phyloP scores from a whole-genome alignment of 1,140 invertebrate genomes.

The Ephestia elutella region DNA sequence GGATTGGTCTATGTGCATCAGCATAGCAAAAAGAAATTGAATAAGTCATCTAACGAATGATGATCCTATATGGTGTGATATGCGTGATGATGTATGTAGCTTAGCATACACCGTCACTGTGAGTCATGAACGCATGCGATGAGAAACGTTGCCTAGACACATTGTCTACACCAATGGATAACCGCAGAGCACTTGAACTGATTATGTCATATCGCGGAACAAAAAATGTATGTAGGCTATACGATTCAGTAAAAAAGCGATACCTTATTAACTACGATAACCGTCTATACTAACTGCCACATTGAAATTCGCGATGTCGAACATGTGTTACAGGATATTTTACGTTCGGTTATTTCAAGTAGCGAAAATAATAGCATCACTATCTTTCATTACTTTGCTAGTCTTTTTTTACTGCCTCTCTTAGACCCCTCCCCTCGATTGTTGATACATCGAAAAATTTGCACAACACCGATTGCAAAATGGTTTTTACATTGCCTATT shows the following conservation, averaged over 20 bases:
- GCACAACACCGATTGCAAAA: neutral
- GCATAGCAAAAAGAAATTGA: slow-evolving; percentile 15
- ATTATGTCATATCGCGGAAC: slow-evolving; percentile 58
- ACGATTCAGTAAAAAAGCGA: slow-evolving; percentile 25
- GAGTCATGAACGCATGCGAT: slow-evolving; percentile 49
- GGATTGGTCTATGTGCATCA: neutral
- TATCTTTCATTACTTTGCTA: no score
- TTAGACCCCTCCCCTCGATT: no score
- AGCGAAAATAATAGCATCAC: no score
- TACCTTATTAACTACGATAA: slow-evolving; percentile 25
- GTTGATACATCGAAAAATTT: neutral
- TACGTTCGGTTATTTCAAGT: neutral
- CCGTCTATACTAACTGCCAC: slow-evolving; percentile 5
- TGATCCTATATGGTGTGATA: slow-evolving; percentile 32
- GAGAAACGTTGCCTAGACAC: slow-evolving; percentile 56
- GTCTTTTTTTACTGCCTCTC: no score
- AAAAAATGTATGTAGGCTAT: slow-evolving; percentile 36
- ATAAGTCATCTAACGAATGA: slow-evolving; percentile 26
- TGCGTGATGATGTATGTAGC: slow-evolving; percentile 39
- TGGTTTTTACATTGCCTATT: neutral
- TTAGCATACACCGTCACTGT: slow-evolving; percentile 52
- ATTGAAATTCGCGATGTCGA: neutral
- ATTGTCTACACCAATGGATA: slow-evolving; percentile 64
- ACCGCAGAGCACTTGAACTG: slow-evolving; percentile 46
- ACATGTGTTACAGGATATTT: neutral